Base-by-base conservation (phyloP, 2,113 vertebrate genomes). In the Xenus cinereus region DNA sequence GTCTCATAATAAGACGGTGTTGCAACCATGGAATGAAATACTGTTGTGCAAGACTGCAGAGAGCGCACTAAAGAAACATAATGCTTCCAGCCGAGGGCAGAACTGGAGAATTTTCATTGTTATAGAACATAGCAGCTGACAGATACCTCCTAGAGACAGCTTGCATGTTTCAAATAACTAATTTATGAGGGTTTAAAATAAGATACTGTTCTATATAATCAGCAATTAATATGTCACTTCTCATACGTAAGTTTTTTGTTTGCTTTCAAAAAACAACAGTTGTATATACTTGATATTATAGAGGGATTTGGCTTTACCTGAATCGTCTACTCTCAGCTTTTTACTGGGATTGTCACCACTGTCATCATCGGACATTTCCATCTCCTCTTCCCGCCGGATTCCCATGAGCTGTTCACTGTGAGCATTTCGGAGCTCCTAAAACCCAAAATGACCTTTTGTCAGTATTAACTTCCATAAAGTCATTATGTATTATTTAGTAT, bases 361-460 rank as follows among this genome's bases (percentile, higher is more conserved):
- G 87, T 99, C 99, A 37, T 99, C 99, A 26, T 99, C 99, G 0
- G 99, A 99, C 99, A 99, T 99, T 97, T 99, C 99, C 99, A 99
- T 99, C 94, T 99, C 99, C 94, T 99, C 99, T 93, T 99, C 99
- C 0, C 99, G 98, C 6, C 99, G 98, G 92, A 99, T 99, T 71
- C 99, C 99, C 99, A 99, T 99, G 87, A 99, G 98, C 90, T 99
- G 99, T 76, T 99, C 99, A 41, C 99, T 99, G 94, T 99, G 99
- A 68, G 99, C 99, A 21, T 99, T 99, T 88, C 99, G 98, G 93
- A 99, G 98, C 96, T 99, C 99, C 99, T 99, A 97, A 71, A 98
- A 97, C 51, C 62, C 94, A 97, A 98, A 94, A 93, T 54, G n/a
- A 92, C 30, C 62, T 85, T 96, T 84, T 60, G 50, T 97, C 76